Evolutionary conservation across 2,113 vertebrate species (phyloP).

Genomic region (Sturnus vulgaris): DNA sequence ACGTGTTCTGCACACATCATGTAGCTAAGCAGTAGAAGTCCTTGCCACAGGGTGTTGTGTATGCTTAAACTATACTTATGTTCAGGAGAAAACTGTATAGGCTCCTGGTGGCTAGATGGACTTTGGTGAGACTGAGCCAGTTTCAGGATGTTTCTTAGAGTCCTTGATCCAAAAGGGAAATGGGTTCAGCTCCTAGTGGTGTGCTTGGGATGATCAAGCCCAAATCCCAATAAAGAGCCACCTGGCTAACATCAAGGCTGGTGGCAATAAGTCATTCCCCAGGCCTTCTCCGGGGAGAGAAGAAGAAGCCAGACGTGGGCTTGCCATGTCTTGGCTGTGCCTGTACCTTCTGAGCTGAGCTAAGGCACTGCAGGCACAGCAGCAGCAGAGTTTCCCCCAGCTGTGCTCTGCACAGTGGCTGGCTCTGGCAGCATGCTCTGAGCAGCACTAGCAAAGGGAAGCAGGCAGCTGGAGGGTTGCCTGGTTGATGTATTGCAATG

Average conservation of each 20-base stretch:
- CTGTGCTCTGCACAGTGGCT: not conserved
- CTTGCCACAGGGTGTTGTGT: not conserved
- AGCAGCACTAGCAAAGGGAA: not conserved
- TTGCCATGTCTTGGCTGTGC: not conserved
- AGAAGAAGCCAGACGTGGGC: not conserved
- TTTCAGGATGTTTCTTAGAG: not conserved
- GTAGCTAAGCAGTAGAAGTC: not conserved
- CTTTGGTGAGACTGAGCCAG: not conserved
- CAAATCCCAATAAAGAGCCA: not conserved
- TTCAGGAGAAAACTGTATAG: not conserved
- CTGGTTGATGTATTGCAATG: not conserved
- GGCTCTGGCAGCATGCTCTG: not conserved
- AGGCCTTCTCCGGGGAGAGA: not conserved
- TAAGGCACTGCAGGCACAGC: not conserved
- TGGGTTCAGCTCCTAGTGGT: not conserved
- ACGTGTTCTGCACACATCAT: not conserved
- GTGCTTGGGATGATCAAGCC: not conserved
- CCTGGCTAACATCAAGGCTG: not conserved
- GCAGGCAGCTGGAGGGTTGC: not conserved
- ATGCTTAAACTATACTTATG: not conserved
- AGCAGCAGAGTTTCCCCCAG: not conserved
- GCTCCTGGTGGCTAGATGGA: not conserved
- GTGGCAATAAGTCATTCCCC: not conserved
- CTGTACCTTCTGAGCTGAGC: not conserved
- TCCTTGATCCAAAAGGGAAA: not conserved